Conservation (phyloP, 2,797 vertebrate genomes). For the Acrossocheilus wenchowensis region DNA sequence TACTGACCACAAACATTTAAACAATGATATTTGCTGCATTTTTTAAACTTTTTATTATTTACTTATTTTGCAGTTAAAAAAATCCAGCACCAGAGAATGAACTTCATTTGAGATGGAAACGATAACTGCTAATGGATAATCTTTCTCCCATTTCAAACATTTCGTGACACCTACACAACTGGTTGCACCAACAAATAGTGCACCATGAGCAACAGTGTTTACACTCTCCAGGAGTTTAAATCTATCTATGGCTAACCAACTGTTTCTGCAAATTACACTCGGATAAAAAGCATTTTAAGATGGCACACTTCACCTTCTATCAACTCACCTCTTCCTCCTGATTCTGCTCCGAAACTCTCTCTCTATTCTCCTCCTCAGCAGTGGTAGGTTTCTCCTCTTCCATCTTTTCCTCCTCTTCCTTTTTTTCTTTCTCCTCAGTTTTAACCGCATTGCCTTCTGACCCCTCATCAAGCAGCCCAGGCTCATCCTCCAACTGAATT, state of each 20-base stretch:
- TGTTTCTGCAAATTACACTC: not conserved
- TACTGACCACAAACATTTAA: no score
- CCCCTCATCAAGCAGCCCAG: slow-evolving; percentile 27
- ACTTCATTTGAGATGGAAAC: no score
- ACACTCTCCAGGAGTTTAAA: not conserved
- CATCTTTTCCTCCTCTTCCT: slow-evolving; percentile 20
- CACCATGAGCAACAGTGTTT: not conserved
- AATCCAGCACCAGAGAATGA: no score
- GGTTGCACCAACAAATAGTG: no score
- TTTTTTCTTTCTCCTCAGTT: slow-evolving; percentile 1
- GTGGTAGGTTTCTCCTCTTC: slow-evolving; percentile 28
- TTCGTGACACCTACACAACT: no score
- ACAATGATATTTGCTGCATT: no score
- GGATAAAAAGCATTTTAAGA: not conserved
- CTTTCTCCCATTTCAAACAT: no score
- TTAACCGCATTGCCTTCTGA: not conserved
- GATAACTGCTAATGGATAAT: no score
- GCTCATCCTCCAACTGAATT: slow-evolving; percentile 53
- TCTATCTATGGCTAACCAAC: not conserved
- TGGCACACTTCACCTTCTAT: not conserved
- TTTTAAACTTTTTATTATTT: no score
- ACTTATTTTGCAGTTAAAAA: no score
- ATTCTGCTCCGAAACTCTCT: slow-evolving; percentile 45
- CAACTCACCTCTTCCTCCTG: slow-evolving; percentile 48
- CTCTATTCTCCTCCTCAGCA: slow-evolving; percentile 44